A percentile compares a stretch with the other conserved stretches of the same genome.
Conservation (phyloP, 2,888 invertebrate species). For the Apoda limacodes region DNA sequence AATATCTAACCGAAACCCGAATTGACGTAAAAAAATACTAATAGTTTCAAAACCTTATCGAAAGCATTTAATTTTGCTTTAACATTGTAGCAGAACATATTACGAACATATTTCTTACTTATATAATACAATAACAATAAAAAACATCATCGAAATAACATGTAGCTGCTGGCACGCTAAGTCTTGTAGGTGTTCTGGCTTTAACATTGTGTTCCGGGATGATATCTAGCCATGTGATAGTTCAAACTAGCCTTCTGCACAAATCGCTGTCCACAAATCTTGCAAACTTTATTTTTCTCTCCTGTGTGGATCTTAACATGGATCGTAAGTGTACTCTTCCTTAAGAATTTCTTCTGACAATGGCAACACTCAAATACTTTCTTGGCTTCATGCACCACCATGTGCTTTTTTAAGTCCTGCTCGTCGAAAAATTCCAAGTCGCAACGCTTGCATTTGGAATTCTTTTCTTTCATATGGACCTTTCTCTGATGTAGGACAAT, state of each 20-base stretch:
- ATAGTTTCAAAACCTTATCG: too few relatives aligned
- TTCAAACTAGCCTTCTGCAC: too few relatives aligned
- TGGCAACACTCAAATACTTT: slow-evolving; percentile 25
- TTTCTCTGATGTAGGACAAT: slow-evolving; percentile 3
- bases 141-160: too few relatives aligned
- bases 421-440: slow-evolving; percentile 4
- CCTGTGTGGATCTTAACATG: slow-evolving; percentile 25
- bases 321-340: slow-evolving; percentile 10
- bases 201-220: slow-evolving; percentile 43
- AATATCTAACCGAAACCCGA: too few relatives aligned
- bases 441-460: slow-evolving; percentile 23
- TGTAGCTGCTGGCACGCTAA: too few relatives aligned
- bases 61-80: too few relatives aligned
- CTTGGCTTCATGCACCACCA: slow-evolving; percentile 7
- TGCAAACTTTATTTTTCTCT: slow-evolving; percentile 20
- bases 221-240: too few relatives aligned
- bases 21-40: too few relatives aligned
- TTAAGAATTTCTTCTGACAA: slow-evolving; percentile 28
- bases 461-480: slow-evolving; percentile 47
- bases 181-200: too few relatives aligned
- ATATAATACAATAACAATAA: too few relatives aligned
- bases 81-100: too few relatives aligned
- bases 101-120: too few relatives aligned
- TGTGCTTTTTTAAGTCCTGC: slow-evolving; percentile 4
- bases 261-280: slow-evolving; percentile 23